Evolutionary conservation across 1,140 invertebrate genomes (phyloP), one percentile per base, ranked within the genome.

Genomic region (Drosophila nebulosa): DNA sequence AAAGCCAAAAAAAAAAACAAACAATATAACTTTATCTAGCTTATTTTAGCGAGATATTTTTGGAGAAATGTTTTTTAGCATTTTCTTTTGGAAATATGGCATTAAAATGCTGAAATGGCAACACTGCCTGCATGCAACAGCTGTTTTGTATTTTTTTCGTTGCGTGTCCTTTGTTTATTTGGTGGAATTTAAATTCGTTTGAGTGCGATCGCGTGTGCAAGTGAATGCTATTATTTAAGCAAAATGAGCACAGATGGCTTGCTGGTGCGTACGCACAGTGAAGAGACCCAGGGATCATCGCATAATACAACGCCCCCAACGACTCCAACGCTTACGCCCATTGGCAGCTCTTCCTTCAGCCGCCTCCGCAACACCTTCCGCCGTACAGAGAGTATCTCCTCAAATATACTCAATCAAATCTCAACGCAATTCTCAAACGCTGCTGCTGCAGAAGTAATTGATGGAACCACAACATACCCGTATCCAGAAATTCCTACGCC

Each of bases 351-450:
- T 7, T 90, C 90, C 7, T 68, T 91, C 10, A 88, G 86, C 70
- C 80, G 78, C 53, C 63, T 91, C 46, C 90, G 90, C 22, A 79
- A 90, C 61, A 91, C 90, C 9, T 86, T 91, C 14, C 74, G 88
- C 3, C 89, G 90, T 6, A 90, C 90, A 3, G 90, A 91, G 60
- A 90, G 68, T 56, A 69, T 90, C 9, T 83, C 90, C 0, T 86
- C 89, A 4, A 83, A 91, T 56, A 89, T 88, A 32, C 71, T 89
- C 12, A 88, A 68, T 55, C 83, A 88, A 18, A 89, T 88, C 16
- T 90, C 69, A 18, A 90, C 86, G 9, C 89, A 85, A 62, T 90
- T 74, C 63, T 85, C 89, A 0, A 90, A 90, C 32, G 89, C 89
- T 0, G 89, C 89, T 5, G 80, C 81, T 3, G 86, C 86, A 4